Evolutionary conservation across 2,888 invertebrate genomes (phyloP), one percentile per base, ranked within the genome.

Genomic region (Exephanes ischioxanthus): DNA sequence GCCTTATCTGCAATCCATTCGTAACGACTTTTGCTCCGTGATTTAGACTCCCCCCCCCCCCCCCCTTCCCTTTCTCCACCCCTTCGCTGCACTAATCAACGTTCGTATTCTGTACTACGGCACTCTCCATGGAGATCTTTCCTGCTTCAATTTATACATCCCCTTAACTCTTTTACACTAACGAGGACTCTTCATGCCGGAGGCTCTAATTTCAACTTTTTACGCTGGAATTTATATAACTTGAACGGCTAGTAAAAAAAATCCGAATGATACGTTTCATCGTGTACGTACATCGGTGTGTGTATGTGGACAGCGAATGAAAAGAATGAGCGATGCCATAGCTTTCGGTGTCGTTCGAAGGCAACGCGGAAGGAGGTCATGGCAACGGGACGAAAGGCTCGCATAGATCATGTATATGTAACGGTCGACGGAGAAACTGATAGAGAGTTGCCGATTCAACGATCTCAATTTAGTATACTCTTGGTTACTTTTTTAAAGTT

Each of bases 1-100:
- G 70, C 80, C 85, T 85, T 85, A 87, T 84, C 83, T 84, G 61
- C 72, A 80, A 67, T 75, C 77, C 81, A 87, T 81, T 83, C 80
- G 77, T 80, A 79, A 80, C 80, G 87, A 79, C 80, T 70, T 82
- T 66, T 58, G 11, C 77, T 55, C 76, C 48, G 55, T 58, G 77
- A 84, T 80, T 75, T 80, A 77, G 61, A 72, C 14, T 37, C 22
- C 11, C 51, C n/a, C 78, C 22, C 14, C n/a, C 41, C 14, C 37
- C 22, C 11, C 51, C n/a, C 78, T 22, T 7, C n/a, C 41, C 26
- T 26, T 77, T 63, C 53, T 45, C 22, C 41, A 51, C 33, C n/a
- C 45, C 70, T 14, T 16, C 37, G 30, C 58, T 30, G 26, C 48
- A 70, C 63, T 82, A 82, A 82, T 82, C 82, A 82, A 76, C 70